phyloP scores from a whole-genome alignment of 2,888 invertebrate genomes.

The Scelioninae gen. 1 region DNA sequence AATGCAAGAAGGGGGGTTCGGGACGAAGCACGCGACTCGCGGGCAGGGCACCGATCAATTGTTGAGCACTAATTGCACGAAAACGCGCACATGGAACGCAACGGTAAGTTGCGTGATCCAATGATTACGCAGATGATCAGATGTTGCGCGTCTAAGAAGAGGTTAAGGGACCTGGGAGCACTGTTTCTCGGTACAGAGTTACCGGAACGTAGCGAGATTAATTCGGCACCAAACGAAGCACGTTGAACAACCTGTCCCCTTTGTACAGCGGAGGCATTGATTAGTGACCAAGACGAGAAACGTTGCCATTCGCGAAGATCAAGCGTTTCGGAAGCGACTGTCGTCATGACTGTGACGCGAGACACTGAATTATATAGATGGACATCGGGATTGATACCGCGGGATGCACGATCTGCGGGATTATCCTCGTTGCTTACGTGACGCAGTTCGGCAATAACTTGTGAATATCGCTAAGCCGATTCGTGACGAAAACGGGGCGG shows the following conservation, averaged over 20 bases:
- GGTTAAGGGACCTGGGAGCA: too few relatives aligned
- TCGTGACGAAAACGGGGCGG: conserved; percentile 10
- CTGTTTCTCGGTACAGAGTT: too few relatives aligned
- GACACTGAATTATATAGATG: too few relatives aligned
- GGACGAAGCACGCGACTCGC: neutral
- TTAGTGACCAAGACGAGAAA: neutral
- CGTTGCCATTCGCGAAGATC: neutral
- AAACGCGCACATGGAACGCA: neutral
- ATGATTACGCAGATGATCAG: too few relatives aligned
- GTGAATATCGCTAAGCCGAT: conserved; percentile 22
- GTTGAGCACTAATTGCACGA: neutral
- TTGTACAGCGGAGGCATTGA: neutral
- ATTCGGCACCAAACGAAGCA: too few relatives aligned
- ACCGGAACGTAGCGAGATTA: too few relatives aligned
- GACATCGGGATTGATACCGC: neutral
- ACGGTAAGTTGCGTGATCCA: too few relatives aligned
- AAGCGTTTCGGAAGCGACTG: too few relatives aligned
- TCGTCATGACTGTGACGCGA: neutral
- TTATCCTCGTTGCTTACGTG: conserved; percentile 8
- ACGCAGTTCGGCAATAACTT: neutral
- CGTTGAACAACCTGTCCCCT: too few relatives aligned
- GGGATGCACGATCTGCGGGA: conserved; percentile 19
- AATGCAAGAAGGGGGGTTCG: neutral
- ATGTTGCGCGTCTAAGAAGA: too few relatives aligned
- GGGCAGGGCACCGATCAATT: neutral